These are phyloP conservation scores for Sarcoramphus papa DNA, from an alignment of 2,797 vertebrate species.

Conservation along the genomic window DNA sequence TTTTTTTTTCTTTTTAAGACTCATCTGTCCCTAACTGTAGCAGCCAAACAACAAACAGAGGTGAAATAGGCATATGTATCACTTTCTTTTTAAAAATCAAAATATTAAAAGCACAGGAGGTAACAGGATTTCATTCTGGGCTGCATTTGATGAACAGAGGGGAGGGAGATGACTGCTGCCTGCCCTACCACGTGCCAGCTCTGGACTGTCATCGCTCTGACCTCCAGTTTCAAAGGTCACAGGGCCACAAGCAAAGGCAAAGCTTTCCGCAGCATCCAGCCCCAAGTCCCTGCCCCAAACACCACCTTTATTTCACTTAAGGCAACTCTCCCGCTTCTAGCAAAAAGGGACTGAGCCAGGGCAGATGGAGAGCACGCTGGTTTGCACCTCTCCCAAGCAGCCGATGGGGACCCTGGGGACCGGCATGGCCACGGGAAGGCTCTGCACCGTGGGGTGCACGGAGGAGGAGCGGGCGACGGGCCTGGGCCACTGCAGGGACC, in stretches of 20 bases:
- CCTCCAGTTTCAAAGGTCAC: background rate
- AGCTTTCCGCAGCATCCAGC: background rate
- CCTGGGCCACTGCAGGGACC: background rate
- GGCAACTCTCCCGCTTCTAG: background rate
- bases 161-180: background rate
- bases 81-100: background rate
- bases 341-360: background rate
- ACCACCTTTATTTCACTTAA: background rate
- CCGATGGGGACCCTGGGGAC: background rate
- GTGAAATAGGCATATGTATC: background rate
- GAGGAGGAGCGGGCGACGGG: fast-evolving
- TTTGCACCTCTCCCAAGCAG: background rate
- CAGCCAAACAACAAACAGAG: background rate
- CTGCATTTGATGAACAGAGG: background rate
- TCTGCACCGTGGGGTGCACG: fast-evolving
- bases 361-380: fast-evolving
- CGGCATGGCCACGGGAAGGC: fast-evolving
- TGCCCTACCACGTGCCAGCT: fast-evolving
- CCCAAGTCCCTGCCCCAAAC: background rate
- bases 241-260: background rate
- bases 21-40: background rate
- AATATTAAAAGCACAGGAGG: background rate
- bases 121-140: background rate
- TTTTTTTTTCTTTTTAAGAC: background rate
- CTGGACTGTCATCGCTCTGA: background rate